Conservation (phyloP, 1,140 invertebrate species). For the Drosophila tristis region DNA sequence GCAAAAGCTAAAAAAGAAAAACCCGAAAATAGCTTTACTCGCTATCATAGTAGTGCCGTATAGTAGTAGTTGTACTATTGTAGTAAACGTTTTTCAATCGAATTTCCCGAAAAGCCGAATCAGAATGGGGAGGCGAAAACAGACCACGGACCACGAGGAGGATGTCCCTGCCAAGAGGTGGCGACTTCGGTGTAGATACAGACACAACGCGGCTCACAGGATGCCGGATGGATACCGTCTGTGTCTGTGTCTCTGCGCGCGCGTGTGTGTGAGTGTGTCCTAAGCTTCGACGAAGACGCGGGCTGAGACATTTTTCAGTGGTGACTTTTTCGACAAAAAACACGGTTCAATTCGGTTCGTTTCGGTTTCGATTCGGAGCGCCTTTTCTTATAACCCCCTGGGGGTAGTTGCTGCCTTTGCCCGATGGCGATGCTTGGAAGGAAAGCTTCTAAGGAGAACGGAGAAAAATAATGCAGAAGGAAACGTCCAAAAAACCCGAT, state of each 20-base stretch:
- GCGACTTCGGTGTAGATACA: conserved; percentile 47
- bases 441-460: too few relatives aligned
- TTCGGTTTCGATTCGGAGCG: conserved; percentile 13
- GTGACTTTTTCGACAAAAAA: conserved; percentile 53
- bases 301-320: conserved; percentile 48
- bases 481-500: too few relatives aligned
- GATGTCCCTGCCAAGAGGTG: not conserved
- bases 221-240: conserved; percentile 51
- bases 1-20: not conserved
- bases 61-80: conserved; percentile 39
- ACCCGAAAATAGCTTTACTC: conserved; percentile 14
- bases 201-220: conserved; percentile 52
- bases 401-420: conserved; percentile 35
- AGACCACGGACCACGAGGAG: conserved; percentile 40
- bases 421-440: too few relatives aligned
- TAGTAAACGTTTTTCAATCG: conserved; percentile 41
- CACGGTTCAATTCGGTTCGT: conserved; percentile 32
- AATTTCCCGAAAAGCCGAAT: conserved; percentile 2
- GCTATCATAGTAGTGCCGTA: conserved; percentile 25
- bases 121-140: not conserved
- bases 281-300: conserved; percentile 40
- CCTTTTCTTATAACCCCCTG: conserved; percentile 2
- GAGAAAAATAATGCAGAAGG: too few relatives aligned
- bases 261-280: conserved; percentile 35
- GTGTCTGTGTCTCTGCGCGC: conserved; percentile 30